Base-by-base conservation (phyloP, 2,888 invertebrate genomes). In the Eristalis tenax region DNA sequence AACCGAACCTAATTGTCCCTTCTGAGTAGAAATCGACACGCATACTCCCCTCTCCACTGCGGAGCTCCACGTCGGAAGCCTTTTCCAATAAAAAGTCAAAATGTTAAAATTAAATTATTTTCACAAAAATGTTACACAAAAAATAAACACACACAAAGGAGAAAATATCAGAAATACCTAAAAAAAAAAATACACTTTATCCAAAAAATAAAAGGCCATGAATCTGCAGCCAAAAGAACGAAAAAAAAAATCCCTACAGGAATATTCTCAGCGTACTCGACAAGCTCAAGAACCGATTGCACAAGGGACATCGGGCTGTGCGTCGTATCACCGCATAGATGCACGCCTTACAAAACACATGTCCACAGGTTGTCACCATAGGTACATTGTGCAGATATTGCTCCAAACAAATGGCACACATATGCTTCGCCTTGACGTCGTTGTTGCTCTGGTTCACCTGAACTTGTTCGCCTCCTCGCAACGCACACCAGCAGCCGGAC, bases 281-380 rank as follows among this genome's bases (percentile, higher is more conserved):
- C 32, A 43, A 22, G 35, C 57, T 69, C 18, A 81, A 43, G 35
- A 56, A 35, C 22, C 57, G 18, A 40, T 85, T 81, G 64, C 68
- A 76, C 26, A 81, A 26, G 32, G 80, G 66, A 71, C 84, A 84
- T 6, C 35, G 43, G 32, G 18, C 61, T n/a, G 71, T 50, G 56
- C 59, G 61, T 15, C 18, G 23, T 18, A 84, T 83, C 26, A 38
- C 32, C 59, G 75, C n/a, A 57, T 66, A 66, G 13, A 74, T 64
- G 23, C 85, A 82, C 4, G 64, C 22, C 59, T 63, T 82, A 11
- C 71, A 86, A 15, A 78, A 75, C 50, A 82, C 73, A 80, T 74
- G 86, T 40, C 82, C 78, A 26, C 83, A 83, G n/a, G n/a, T 69
- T 40, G 82, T 86, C 65, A 68, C 86, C 78, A 83, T 43, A 15